These are phyloP conservation scores for Donacobius atricapilla DNA, from an alignment of 2,113 vertebrate species.

Conservation along the genomic window DNA sequence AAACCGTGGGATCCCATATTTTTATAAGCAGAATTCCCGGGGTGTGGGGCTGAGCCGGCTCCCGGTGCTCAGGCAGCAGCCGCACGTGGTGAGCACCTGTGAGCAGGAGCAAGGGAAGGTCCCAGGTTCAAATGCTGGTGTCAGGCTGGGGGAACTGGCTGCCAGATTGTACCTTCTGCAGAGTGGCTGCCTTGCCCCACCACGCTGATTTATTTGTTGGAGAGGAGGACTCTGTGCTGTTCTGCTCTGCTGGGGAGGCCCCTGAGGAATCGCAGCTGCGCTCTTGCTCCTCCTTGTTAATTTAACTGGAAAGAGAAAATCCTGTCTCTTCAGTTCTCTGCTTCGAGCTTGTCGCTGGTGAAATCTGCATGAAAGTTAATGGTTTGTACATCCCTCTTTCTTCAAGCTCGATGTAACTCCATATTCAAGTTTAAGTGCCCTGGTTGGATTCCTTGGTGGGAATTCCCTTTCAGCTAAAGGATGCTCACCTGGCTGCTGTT, in stretches of 20 bases:
- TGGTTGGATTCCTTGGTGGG: not conserved
- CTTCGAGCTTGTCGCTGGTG: not conserved
- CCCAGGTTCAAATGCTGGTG: not conserved
- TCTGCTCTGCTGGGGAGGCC: not conserved
- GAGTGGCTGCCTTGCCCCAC: not conserved
- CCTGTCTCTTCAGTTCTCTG: not conserved
- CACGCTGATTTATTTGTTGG: not conserved
- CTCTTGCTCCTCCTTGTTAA: not conserved
- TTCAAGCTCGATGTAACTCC: not conserved
- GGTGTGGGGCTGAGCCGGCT: not conserved
- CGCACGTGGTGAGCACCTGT: constrained; percentile 22
- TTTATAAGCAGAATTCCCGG: constrained; percentile 23
- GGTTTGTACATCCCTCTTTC: not conserved
- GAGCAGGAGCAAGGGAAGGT: not conserved
- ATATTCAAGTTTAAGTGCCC: not conserved
- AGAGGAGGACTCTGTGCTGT: not conserved
- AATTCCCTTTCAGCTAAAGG: not conserved
- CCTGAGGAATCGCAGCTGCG: not conserved
- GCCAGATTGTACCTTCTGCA: not conserved
- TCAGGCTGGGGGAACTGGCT: not conserved
- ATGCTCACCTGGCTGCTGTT: not conserved
- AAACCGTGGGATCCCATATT: constrained; percentile 34
- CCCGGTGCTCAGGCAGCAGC: not conserved
- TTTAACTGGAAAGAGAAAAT: constrained; percentile 7
- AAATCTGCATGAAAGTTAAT: not conserved